These are phyloP conservation scores for Callyntrura sp. DNA, from an alignment of 2,888 invertebrate species.

Conservation along the genomic window DNA sequence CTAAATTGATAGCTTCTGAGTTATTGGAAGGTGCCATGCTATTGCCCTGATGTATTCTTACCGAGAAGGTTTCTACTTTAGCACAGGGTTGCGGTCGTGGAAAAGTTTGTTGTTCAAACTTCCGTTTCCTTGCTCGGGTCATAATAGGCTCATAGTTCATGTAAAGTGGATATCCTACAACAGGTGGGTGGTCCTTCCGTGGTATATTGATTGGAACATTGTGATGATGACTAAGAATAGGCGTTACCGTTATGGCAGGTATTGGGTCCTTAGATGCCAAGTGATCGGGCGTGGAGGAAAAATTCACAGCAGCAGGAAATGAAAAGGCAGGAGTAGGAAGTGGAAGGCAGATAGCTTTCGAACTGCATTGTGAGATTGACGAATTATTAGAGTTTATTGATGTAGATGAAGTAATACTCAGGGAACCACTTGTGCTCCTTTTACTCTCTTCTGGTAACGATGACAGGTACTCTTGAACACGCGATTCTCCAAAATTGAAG, in stretches of 20 bases:
- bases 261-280: slow-evolving; percentile 55
- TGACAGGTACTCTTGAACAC: slow-evolving; percentile 87
- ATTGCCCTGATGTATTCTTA: slow-evolving; percentile 46
- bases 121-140: slow-evolving; percentile 83
- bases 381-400: slow-evolving; percentile 72
- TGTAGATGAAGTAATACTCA: slow-evolving; percentile 77
- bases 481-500: slow-evolving; percentile 86
- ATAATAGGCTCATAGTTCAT: slow-evolving; percentile 83
- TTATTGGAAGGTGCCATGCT: slow-evolving; percentile 3
- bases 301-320: slow-evolving; percentile 62
- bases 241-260: slow-evolving; percentile 73
- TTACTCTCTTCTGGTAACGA: slow-evolving; percentile 86
- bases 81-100: slow-evolving; percentile 24
- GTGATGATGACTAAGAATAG: slow-evolving; percentile 63
- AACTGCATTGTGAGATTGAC: slow-evolving; percentile 67
- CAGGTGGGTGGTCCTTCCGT: slow-evolving; percentile 57
- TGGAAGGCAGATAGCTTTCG: slow-evolving; percentile 71
- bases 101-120: slow-evolving; percentile 79
- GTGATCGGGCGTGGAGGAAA: slow-evolving; percentile 55
- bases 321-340: slow-evolving; percentile 70
- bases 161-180: slow-evolving; percentile 55
- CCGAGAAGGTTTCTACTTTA: slow-evolving; percentile 24
- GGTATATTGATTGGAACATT: slow-evolving; percentile 22
- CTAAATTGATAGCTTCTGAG: slow-evolving; percentile 76
- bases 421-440: slow-evolving; percentile 83